Base-by-base conservation (phyloP, 2,888 invertebrate species). In the Drosophila mimetica region DNA sequence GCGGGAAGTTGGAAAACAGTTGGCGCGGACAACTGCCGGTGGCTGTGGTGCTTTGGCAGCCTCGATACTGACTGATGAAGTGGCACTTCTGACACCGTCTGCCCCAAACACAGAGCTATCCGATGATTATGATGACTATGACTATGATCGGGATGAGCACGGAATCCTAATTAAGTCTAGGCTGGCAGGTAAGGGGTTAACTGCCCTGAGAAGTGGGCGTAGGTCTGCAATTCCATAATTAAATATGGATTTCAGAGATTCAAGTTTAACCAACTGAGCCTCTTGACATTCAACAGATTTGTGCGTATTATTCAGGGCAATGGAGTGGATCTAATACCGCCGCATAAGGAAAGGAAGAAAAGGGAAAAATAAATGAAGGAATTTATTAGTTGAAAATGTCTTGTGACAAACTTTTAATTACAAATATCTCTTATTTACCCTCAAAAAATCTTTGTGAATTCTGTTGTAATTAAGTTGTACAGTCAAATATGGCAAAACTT, bases 1-100 rank as follows among this genome's bases (percentile, higher is more conserved):
- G 9, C 44, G 42, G 48, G 52, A 66, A 64, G 72, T 84, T 80
- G 77, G 70, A 55, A 84, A 61, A 74, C 58, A 76, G 84, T 47
- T 55, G 64, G 72, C 50, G 50, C 37, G 47, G 39, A 71, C 44
- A 72, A 30, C 44, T 46, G 71, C 34, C 72, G 20, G 37, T 18
- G 59, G 59, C 36, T 60, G 76, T 46, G 69, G 74, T 64, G 64
- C 53, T 58, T 66, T 36, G 51, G 51, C 63, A 65, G 63, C 74
- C 71, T 88, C 88, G 83, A 82, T 86, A 74, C 73, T 80, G 88
- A 76, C 89, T 86, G 84, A 84, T 84, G 84, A 84, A 84, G 84
- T 84, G 84, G 81, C 85, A 88, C 76, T 80, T 83, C 61, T 66
- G 51, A 59, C 74, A 71, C 74, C 36, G 46, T 36, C 61, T 16